phyloP scores from a whole-genome alignment of 2,888 invertebrate genomes.

The Himalopsyche anomala region DNA sequence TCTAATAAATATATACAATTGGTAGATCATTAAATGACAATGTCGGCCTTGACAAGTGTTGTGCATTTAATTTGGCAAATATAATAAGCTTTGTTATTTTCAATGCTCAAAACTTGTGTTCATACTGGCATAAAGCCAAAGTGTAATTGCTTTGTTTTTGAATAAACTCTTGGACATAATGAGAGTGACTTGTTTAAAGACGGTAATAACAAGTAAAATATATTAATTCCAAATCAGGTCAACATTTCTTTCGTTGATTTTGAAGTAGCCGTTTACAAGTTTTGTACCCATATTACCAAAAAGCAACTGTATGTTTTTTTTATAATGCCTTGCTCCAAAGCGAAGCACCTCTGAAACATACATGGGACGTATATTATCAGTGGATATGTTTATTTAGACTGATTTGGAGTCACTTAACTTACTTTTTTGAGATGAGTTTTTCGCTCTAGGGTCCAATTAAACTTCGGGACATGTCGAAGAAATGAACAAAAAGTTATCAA shows the following conservation, averaged over 20 bases:
- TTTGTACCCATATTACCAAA: no score
- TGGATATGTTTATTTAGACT: no score
- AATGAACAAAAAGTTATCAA: no score
- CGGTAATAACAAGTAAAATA: background rate
- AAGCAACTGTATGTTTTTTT: no score
- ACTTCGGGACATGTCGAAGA: no score
- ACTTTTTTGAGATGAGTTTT: no score
- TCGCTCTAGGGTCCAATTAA: no score
- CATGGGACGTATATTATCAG: no score
- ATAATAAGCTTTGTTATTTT: conserved; percentile 34
- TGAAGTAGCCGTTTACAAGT: background rate
- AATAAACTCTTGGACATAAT: conserved; percentile 2
- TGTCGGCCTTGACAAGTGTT: background rate
- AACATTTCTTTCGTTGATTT: background rate
- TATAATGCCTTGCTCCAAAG: no score
- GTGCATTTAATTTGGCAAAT: conserved; percentile 4
- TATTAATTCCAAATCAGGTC: conserved; percentile 21
- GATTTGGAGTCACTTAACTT: no score
- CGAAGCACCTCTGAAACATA: no score
- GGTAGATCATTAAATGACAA: background rate
- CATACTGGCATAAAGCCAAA: background rate
- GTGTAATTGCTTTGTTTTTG: conserved; percentile 7
- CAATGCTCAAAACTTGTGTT: conserved; percentile 2
- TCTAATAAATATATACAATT: no score
- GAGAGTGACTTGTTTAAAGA: background rate